These are phyloP conservation scores for Erythrolamprus reginae DNA, from an alignment of 2,113 vertebrate genomes.

Conservation along the genomic window DNA sequence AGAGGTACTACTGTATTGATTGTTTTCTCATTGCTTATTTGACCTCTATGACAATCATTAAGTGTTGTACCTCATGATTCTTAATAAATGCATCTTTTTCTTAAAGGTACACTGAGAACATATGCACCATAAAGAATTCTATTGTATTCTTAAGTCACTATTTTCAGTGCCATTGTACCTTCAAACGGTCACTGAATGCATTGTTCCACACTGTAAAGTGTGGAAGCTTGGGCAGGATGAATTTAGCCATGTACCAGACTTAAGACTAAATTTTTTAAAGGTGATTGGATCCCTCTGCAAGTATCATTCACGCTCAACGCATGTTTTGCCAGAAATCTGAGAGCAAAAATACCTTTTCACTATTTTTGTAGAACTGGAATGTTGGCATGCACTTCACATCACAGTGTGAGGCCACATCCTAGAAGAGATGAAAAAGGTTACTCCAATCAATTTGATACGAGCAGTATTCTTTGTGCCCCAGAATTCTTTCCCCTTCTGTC, in stretches of 20 bases:
- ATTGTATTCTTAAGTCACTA: too few species aligned
- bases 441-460: neutral
- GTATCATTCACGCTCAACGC: too few species aligned
- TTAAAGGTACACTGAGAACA: too few species aligned
- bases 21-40: too few species aligned
- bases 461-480: neutral
- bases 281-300: neutral
- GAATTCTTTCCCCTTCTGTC: neutral
- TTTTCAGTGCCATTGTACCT: neutral
- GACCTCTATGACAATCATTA: too few species aligned
- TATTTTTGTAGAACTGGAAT: conserved; percentile 85
- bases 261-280: neutral
- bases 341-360: conserved; percentile 69
- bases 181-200: neutral
- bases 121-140: too few species aligned
- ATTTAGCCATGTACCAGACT: neutral
- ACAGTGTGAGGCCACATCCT: conserved; percentile 79
- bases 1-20: too few species aligned
- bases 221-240: neutral
- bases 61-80: too few species aligned
- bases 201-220: neutral
- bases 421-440: conserved; percentile 32
- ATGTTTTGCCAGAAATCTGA: neutral
- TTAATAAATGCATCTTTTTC: too few species aligned
- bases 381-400: conserved; percentile 88